Base-by-base conservation (phyloP, 2,888 invertebrate genomes). In the Cremastobaeus sp. region DNA sequence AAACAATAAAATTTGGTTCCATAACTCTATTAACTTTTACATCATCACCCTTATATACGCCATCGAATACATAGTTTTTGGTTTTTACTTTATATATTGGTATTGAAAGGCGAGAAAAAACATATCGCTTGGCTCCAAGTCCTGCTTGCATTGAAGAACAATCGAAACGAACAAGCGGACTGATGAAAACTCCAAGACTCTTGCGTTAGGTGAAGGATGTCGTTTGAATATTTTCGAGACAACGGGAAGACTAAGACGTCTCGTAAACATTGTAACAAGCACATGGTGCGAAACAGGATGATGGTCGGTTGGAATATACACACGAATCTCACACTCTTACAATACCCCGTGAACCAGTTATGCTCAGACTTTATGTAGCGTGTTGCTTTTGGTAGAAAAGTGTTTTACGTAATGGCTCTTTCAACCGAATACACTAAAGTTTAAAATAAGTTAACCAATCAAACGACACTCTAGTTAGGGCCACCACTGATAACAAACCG, bases 351-450 rank as follows among this genome's bases (percentile, higher is more conserved):
- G 30, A 21, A 62, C 48, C 35, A 41, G 30, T 64, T 30, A 52
- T 39, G 28, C 12, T 64, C 64, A 64, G 64, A 64, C 64, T 64
- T 64, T 64, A 11, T 54, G 14, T 52, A 52, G 32, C 34, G 35
- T 30, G n/a, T 25, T 18, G 21, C 14, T 30, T 55, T 48, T 39
- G 18, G 41, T 37, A 55, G 55, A 47, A 66, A 68, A 59, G 57
- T 66, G 41, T 14, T 32, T 45, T 34, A 32, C 35, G 34, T 47
- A 47, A 25, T 18, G 47, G 37, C 59, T 52, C 28, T 12, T 15
- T 30, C 35, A 1, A 39, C n/a, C 12, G 28, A 30, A 30, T 11
- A 25, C 35, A 59, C 17, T 8, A 34, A 34, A 45, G 20, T 11
- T 18, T 21, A 30, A 55, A n/a, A 41, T 1, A 12, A 41, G 35